Percentiles rank a stretch among this genome's conserved stretches.
Evolutionary conservation across 2,113 vertebrate genomes (phyloP).

Genomic region (Dromaius novaehollandiae): DNA sequence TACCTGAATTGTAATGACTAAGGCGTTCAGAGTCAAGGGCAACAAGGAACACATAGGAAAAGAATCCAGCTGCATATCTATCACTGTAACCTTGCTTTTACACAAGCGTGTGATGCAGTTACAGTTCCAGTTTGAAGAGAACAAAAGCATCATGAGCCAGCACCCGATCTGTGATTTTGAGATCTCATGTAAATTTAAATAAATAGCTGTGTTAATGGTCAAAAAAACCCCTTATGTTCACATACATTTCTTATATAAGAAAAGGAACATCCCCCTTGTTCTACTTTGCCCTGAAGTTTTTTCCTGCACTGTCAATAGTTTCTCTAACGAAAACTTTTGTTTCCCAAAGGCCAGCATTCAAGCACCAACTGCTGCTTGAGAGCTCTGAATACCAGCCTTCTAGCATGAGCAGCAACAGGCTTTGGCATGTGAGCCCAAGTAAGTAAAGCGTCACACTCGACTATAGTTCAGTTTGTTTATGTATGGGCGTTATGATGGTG

Average conservation of each 20-base stretch:
- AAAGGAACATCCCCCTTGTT: neutral
- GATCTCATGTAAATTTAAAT: neutral
- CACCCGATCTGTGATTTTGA: neutral
- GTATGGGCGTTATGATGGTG: neutral
- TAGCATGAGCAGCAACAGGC: conserved; percentile 22
- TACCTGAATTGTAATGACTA: neutral
- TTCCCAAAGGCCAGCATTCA: conserved; percentile 13
- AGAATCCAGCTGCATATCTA: neutral
- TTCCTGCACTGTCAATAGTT: neutral
- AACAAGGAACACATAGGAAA: neutral
- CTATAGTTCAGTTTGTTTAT: neutral
- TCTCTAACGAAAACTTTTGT: conserved; percentile 25
- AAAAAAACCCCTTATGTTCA: neutral
- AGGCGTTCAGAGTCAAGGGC: neutral
- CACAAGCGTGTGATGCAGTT: neutral
- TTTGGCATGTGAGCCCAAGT: neutral
- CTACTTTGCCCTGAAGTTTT: neutral
- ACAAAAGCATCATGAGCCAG: rapidly evolving
- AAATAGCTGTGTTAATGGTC: neutral
- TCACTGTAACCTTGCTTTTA: neutral
- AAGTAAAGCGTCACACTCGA: neutral
- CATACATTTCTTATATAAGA: neutral
- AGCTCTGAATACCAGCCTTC: neutral
- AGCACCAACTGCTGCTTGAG: conserved; percentile 19
- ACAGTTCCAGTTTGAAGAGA: neutral